Conservation (phyloP, 2,888 invertebrate species). For the Syritta pipiens region DNA sequence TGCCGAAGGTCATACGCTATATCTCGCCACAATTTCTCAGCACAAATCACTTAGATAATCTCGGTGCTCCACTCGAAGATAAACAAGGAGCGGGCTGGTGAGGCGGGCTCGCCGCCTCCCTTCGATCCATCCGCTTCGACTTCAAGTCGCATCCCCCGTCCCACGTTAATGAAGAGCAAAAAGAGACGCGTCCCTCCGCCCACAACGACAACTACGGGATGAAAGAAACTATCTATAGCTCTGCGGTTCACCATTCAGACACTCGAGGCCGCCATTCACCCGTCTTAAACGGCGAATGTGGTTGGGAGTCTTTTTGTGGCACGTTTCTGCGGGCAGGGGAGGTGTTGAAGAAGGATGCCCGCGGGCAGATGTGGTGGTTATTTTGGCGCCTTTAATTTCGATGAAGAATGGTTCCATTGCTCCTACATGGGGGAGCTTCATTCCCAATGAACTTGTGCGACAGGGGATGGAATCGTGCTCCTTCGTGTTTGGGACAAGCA, state of each 20-base stretch:
- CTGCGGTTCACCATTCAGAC: constrained; percentile 33
- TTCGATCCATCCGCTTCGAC: constrained; percentile 12
- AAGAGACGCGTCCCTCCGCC: neutral
- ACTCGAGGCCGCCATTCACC: constrained; percentile 3
- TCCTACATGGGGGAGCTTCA: constrained; percentile 15
- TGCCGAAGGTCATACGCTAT: constrained; percentile 15
- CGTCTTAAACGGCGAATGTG: constrained; percentile 6
- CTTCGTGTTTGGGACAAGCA: too few relatives aligned
- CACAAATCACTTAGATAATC: constrained; percentile 40
- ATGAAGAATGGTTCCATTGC: constrained; percentile 40
- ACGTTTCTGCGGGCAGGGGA: neutral
- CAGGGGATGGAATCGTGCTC: constrained; percentile 1
- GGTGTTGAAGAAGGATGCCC: constrained; percentile 5
- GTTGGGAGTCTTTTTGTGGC: constrained; percentile 10
- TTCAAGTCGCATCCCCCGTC: neutral
- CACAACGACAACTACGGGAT: neutral
- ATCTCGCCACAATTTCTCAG: constrained; percentile 3
- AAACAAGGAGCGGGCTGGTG: constrained; percentile 20
- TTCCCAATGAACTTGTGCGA: constrained; percentile 22
- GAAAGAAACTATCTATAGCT: constrained; percentile 6
- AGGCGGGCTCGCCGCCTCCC: constrained; percentile 4
- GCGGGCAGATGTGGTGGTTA: constrained; percentile 17
- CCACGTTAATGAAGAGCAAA: constrained; percentile 4
- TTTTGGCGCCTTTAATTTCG: constrained; percentile 33
- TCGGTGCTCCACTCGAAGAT: constrained; percentile 6